Evolutionary conservation across 2,797 vertebrate species (phyloP).

Genomic region (Pantherophis vulpinus): DNA sequence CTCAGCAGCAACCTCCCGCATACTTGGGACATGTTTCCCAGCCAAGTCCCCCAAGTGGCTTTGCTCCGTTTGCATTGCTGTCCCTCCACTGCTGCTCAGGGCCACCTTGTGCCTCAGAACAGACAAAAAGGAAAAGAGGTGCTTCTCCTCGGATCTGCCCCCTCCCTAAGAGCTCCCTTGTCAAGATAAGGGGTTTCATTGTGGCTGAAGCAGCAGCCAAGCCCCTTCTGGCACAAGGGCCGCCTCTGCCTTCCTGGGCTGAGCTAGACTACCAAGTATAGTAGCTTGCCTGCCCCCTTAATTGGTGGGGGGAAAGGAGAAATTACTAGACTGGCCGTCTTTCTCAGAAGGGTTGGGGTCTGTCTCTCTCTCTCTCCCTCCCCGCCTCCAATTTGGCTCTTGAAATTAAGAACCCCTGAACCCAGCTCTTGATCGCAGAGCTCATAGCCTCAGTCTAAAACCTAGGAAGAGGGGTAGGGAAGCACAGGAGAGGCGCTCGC

Average conservation of each 20-base stretch:
- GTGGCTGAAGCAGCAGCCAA: not conserved
- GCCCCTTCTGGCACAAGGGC: not conserved
- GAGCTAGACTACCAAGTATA: not conserved
- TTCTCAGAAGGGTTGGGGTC: not conserved
- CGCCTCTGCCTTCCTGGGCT: not conserved
- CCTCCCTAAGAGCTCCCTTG: not conserved
- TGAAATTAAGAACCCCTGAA: not conserved
- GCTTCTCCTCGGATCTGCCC: not conserved
- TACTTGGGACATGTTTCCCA: not conserved
- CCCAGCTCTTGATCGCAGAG: not conserved
- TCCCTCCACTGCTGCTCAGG: not conserved
- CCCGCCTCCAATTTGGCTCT: not conserved
- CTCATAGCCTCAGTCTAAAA: not conserved
- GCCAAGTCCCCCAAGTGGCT: too few species aligned
- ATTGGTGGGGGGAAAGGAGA: not conserved
- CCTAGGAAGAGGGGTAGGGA: not conserved
- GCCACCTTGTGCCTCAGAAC: not conserved
- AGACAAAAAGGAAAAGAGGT: not conserved
- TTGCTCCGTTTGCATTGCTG: not conserved
- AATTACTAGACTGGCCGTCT: not conserved
- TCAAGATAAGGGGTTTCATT: not conserved
- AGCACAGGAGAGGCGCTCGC: not conserved
- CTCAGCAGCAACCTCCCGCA: not conserved
- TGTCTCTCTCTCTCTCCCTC: too few species aligned
- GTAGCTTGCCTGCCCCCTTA: not conserved